Base-by-base conservation (phyloP, 2,797 vertebrate species). In the Eremophila alpestris region DNA sequence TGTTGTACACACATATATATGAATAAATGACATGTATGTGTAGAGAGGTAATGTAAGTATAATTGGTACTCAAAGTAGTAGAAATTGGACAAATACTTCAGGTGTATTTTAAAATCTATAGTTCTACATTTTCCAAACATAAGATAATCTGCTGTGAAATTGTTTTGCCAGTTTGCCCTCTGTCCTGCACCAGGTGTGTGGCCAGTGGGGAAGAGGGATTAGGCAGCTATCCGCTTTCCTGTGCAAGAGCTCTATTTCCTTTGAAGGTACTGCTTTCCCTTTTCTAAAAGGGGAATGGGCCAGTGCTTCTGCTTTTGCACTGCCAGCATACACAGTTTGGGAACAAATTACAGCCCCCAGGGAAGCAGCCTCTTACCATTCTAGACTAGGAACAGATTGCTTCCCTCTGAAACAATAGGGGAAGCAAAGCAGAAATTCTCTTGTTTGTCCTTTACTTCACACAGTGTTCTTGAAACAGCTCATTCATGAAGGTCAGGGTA, bases 371-470 rank as follows among this genome's bases (percentile, higher is more conserved):
- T 88, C 7, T 81, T 60, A 43, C 32, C 36, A n/a, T 82, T 79
- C 34, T 67, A 60, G 34, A 22, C 73, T 75, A 79, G 70, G 34
- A 74, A 80, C 46, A 70, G 38, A 60, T 93, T 93, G n/a, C 38
- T 93, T 87, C 45, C 27, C 19, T 76, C n/a, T 75, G 85, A 71
- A 94, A 78, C 46, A 96, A 90, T 4, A 65, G 52, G 27, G 70
- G 60, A 76, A 73, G 69, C 55, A 96, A 89, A 93, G 70, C 70
- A 90, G 52, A 84, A 94, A 68, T 90, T 77, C 34, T 55, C 43
- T 83, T 3, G 0, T 55, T 93, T 71, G 43, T 83, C 48, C 22
- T 78, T 26, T 48, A 6, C 54, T 90, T 89, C 51, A 26, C 21
- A 6, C 46, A 51, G 27, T 30, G 10, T 74, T 93, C 63, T 68